phyloP scores from a whole-genome alignment of 2,797 vertebrate species.

The Octomys mimax region DNA sequence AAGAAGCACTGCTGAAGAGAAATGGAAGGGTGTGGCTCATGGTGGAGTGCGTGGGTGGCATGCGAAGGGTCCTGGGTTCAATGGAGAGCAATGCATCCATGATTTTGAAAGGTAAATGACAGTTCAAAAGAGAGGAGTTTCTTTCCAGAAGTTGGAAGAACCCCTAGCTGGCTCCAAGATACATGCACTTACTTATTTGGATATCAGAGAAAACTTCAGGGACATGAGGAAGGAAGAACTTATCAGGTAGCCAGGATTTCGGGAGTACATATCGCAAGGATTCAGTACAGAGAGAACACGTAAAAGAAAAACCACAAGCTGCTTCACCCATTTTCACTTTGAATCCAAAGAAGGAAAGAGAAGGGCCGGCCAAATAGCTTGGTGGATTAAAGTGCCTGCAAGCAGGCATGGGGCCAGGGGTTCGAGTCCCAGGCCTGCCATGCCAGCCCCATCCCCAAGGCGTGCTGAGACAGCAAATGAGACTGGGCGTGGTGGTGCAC shows the following conservation, averaged over 20 bases:
- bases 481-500: no score
- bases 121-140: background rate
- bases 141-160: background rate
- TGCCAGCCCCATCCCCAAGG: no score
- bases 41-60: background rate
- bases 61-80: background rate
- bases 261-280: background rate
- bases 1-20: background rate
- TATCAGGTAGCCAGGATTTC: background rate
- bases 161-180: background rate
- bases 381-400: no score
- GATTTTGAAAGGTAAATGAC: background rate
- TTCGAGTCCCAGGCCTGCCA: no score
- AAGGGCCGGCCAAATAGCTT: no score
- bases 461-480: no score
- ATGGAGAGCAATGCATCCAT: background rate
- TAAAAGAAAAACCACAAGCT: background rate
- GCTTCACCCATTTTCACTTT: background rate
- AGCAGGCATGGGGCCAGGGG: no score
- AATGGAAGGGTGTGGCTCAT: background rate
- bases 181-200: background rate
- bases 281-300: background rate
- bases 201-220: background rate
- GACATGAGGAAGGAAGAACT: background rate
- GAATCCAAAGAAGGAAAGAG: background rate